Conservation (phyloP, 2,113 vertebrate genomes). For the Lophura nycthemera region DNA sequence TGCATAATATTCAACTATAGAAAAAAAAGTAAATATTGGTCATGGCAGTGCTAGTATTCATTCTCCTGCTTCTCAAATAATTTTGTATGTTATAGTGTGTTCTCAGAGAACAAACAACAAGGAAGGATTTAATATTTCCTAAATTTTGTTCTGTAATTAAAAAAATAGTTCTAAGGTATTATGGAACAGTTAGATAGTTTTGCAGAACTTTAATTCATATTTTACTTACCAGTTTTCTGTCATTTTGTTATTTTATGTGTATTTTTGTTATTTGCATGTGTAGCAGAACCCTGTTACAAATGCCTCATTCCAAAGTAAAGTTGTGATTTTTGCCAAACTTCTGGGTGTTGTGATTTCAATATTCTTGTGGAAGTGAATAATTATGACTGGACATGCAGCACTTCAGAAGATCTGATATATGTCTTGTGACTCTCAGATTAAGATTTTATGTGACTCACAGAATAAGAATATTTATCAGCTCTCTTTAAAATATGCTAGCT, state of each 20-base stretch:
- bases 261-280: background rate
- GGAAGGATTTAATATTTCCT: background rate
- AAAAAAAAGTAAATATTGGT: background rate
- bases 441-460: background rate
- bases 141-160: background rate
- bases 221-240: background rate
- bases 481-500: background rate
- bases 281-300: rapidly evolving
- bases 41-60: background rate
- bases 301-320: background rate
- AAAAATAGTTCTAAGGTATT: background rate
- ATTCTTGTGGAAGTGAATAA: background rate
- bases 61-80: background rate
- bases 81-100: background rate
- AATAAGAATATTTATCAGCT: background rate
- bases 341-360: background rate
- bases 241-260: background rate
- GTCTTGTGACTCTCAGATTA: background rate
- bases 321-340: background rate
- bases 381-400: background rate
- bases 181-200: background rate
- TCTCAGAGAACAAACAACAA: background rate
- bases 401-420: background rate
- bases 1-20: background rate
- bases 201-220: background rate